Conservation (phyloP, 1,140 invertebrate species). For the Triops cancriformis region DNA sequence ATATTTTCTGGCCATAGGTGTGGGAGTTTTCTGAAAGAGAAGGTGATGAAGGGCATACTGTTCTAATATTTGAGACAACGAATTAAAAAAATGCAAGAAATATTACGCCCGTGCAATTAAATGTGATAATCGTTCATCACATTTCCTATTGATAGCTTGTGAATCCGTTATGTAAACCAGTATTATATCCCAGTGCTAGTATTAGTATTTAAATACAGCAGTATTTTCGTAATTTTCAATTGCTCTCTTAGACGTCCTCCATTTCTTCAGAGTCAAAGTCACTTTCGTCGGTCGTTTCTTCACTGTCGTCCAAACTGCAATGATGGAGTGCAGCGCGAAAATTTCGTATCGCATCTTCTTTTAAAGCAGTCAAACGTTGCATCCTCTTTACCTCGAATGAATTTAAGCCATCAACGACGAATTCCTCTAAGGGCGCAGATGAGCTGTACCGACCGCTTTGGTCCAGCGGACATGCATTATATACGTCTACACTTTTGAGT, state of each 20-base stretch:
- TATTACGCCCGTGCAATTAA: not conserved
- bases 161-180: not conserved
- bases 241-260: not conserved
- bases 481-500: not conserved
- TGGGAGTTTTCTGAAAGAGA: not conserved
- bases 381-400: not conserved
- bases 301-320: not conserved
- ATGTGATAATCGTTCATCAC: not conserved
- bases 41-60: not conserved
- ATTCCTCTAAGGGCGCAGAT: not conserved
- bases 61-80: not conserved
- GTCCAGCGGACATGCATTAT: not conserved
- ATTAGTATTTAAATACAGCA: not conserved
- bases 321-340: not conserved
- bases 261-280: not conserved
- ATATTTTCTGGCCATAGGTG: not conserved
- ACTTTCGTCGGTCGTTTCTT: not conserved
- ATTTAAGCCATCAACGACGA: not conserved
- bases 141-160: not conserved
- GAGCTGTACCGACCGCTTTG: not conserved
- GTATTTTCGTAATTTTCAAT: not conserved
- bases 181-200: too few species aligned
- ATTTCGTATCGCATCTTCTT: not conserved
- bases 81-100: not conserved
- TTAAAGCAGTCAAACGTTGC: not conserved